Percentiles rank a stretch among this genome's conserved stretches.
These are phyloP conservation scores for Xiphophorus couchianus DNA, from an alignment of 2,113 vertebrate species.

Conservation along the genomic window DNA sequence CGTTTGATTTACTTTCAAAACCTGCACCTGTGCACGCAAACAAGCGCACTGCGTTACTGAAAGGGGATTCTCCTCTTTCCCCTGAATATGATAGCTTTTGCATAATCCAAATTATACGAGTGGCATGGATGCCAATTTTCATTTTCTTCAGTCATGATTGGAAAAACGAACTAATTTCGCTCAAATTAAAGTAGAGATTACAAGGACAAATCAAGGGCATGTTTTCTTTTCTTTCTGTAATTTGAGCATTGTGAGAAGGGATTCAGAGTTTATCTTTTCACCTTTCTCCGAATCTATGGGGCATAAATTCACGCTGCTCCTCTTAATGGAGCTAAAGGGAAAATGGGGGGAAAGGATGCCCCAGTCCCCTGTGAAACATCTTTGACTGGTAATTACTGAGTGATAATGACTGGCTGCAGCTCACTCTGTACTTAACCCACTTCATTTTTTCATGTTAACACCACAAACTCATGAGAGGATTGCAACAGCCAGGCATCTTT, in stretches of 20 bases:
- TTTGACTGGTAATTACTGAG: constrained; percentile 16
- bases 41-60: constrained; percentile 38
- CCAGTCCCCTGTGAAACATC: background rate
- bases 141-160: background rate
- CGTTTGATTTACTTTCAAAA: constrained; percentile 6
- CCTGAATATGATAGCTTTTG: constrained; percentile 27
- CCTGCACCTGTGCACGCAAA: constrained; percentile 1
- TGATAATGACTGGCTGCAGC: constrained; percentile 14
- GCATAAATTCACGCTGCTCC: background rate
- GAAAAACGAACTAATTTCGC: constrained; percentile 20
- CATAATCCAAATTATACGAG: constrained; percentile 43
- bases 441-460: background rate
- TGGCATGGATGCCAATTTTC: constrained; percentile 13
- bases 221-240: constrained; percentile 25
- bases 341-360: background rate
- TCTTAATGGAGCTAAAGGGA: background rate
- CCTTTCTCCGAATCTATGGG: background rate
- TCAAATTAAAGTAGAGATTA: constrained; percentile 37
- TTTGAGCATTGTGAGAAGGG: background rate
- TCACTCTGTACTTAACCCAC: constrained; percentile 18
- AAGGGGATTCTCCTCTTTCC: background rate
- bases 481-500: constrained; percentile 16
- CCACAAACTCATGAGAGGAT: constrained; percentile 23
- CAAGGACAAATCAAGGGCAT: constrained; percentile 81
- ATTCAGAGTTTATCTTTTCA: background rate